These are phyloP conservation scores for Poecile atricapillus DNA, from an alignment of 2,113 vertebrate genomes.

Conservation along the genomic window DNA sequence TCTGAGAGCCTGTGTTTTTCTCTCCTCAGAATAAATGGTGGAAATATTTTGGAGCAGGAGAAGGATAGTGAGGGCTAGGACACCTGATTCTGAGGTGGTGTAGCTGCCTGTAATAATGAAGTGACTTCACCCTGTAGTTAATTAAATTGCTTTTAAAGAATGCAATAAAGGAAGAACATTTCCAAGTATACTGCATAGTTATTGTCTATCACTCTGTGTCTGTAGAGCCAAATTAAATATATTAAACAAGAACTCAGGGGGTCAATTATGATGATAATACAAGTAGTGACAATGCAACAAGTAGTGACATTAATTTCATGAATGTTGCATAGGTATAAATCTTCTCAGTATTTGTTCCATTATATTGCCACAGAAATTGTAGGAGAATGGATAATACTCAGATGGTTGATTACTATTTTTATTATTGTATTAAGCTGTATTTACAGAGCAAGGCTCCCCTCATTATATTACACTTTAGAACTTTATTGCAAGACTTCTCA, in stretches of 20 bases:
- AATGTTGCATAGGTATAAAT: background rate
- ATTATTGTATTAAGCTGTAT: background rate
- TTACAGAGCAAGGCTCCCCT: background rate
- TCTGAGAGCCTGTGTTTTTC: background rate
- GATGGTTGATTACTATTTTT: background rate
- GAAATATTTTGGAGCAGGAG: background rate
- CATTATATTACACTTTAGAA: background rate
- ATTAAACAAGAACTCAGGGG: background rate
- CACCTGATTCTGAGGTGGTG: background rate
- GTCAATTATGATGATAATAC: background rate
- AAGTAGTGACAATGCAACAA: background rate
- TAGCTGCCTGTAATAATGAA: background rate
- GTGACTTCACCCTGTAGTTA: background rate
- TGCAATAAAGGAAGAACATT: background rate
- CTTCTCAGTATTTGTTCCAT: background rate
- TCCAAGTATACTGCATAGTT: background rate
- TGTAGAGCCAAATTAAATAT: background rate
- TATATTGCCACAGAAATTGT: background rate
- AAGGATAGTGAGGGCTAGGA: background rate
- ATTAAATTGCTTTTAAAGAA: slow-evolving; percentile 17
- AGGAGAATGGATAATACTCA: background rate
- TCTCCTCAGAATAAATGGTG: background rate
- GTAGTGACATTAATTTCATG: background rate
- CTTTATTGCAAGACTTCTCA: background rate
- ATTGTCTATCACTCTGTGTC: background rate